Conservation (phyloP, 2,888 invertebrate species). For the Pyrochroa serraticornis region DNA sequence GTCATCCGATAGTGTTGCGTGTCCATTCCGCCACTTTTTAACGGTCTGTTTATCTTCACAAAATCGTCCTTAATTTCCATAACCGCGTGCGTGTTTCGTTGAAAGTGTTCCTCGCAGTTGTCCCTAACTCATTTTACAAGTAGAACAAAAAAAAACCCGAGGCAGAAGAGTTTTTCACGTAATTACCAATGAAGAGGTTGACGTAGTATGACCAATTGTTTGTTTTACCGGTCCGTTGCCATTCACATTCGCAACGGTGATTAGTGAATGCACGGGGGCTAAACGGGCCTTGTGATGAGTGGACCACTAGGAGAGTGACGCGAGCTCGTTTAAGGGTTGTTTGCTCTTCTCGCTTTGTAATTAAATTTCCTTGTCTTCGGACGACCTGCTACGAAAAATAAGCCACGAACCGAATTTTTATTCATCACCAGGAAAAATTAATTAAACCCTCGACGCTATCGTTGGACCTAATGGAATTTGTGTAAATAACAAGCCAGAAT, state of each 20-base stretch:
- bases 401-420: slow-evolving; percentile 18
- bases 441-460: slow-evolving; percentile 22
- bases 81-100: not conserved
- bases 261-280: slow-evolving; percentile 16
- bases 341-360: slow-evolving; percentile 35
- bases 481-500: slow-evolving; percentile 8
- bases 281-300: slow-evolving; percentile 12
- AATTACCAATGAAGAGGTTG: slow-evolving; percentile 42
- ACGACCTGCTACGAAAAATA: slow-evolving; percentile 22
- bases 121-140: not conserved
- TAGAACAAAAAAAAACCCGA: no score
- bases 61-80: not conserved
- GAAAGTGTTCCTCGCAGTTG: not conserved
- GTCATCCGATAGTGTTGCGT: no score
- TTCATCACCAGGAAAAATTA: slow-evolving; percentile 20
- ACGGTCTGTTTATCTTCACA: no score
- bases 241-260: slow-evolving; percentile 18
- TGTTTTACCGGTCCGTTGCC: slow-evolving; percentile 36
- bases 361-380: slow-evolving; percentile 35
- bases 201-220: slow-evolving; percentile 41
- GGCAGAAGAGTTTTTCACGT: slow-evolving; percentile 36
- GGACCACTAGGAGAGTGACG: slow-evolving; percentile 26
- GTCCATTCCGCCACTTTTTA: no score
- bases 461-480: not conserved
- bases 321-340: slow-evolving; percentile 35